Percentiles rank a stretch among this genome's conserved stretches.
Conservation (phyloP, 2,797 vertebrate species). For the Clarias laeviceps region DNA sequence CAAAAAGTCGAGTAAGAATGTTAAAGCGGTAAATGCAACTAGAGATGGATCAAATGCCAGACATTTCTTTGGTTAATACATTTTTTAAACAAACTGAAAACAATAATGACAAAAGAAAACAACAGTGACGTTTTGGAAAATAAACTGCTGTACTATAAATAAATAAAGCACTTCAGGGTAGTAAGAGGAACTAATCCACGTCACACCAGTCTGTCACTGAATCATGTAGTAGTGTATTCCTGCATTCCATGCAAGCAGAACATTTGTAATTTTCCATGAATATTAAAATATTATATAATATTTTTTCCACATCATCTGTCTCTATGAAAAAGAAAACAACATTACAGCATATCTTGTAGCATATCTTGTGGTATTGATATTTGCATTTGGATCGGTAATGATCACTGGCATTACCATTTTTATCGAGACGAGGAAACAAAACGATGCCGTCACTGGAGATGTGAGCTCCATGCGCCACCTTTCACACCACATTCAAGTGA, state of each 20-base stretch:
- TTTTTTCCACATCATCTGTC: not conserved
- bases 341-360: not conserved
- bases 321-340: not conserved
- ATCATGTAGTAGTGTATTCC: too few relatives aligned
- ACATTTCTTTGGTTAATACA: not conserved
- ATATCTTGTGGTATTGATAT: not conserved
- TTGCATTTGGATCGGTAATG: not conserved
- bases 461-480: not conserved
- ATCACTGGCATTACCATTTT: not conserved
- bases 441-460: not conserved
- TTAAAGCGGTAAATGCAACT: not conserved
- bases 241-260: not conserved
- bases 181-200: not conserved
- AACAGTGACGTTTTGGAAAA: not conserved
- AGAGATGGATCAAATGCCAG: not conserved
- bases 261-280: not conserved
- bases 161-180: not conserved
- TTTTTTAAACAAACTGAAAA: too few relatives aligned
- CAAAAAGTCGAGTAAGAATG: too few relatives aligned
- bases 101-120: not conserved
- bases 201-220: not conserved
- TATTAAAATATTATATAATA: not conserved
- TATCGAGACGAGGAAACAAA: conserved; percentile 5
- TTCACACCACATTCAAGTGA: conserved; percentile 15
- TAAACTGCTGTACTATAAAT: not conserved